Percentiles rank a stretch among this genome's conserved stretches.
phyloP scores from a whole-genome alignment of 2,113 vertebrate species.

The Hippocampus mohnikei region DNA sequence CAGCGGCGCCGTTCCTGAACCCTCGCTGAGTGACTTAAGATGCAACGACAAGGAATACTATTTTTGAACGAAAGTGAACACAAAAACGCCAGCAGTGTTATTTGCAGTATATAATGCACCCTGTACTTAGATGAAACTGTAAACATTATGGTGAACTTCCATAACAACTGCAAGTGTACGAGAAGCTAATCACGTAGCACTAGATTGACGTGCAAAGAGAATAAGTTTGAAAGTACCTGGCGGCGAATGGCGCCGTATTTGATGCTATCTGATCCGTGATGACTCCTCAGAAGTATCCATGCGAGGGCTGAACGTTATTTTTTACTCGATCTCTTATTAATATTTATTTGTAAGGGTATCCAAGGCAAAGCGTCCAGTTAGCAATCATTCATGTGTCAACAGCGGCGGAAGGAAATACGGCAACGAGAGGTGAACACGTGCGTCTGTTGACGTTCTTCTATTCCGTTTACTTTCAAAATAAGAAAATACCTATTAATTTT shows the following conservation, averaged over 20 bases:
- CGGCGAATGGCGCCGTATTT: neutral
- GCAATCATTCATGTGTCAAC: slow-evolving; percentile 37
- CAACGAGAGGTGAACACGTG: slow-evolving; percentile 54
- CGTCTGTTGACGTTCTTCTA: slow-evolving; percentile 45
- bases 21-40: neutral
- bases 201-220: neutral
- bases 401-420: slow-evolving; percentile 61
- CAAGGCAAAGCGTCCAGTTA: slow-evolving; percentile 32
- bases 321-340: neutral
- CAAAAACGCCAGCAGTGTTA: neutral
- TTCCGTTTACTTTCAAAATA: neutral
- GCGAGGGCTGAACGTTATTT: neutral
- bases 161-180: neutral
- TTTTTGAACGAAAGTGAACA: neutral
- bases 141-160: neutral
- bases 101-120: neutral
- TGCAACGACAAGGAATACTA: neutral
- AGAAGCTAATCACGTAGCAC: neutral
- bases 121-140: neutral
- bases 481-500: neutral
- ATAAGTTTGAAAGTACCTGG: neutral
- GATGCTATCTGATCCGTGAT: neutral
- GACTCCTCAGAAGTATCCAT: neutral
- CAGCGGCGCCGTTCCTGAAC: neutral
- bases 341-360: slow-evolving; percentile 5